Base-by-base conservation (phyloP, 2,797 vertebrate genomes). In the Otolemur crassicaudatus region DNA sequence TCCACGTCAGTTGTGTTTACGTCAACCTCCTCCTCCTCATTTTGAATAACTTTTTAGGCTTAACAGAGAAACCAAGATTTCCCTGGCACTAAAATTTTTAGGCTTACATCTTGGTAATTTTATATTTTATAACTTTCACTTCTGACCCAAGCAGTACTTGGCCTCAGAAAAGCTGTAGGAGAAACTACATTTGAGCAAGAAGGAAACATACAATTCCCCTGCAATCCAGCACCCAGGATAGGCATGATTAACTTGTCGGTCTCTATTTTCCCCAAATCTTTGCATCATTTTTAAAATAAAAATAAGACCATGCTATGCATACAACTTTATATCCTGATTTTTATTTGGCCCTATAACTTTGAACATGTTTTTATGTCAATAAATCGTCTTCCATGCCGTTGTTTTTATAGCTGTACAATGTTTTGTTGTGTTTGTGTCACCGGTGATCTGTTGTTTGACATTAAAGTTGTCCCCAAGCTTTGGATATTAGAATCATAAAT, bases 271-370 rank as follows among this genome's bases (percentile, higher is more conserved):
- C 61, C 53, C 49, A 43, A 81, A 89, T 77, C 40, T 92, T 77
- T 65, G 46, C 46, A 69, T 77, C 69, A 87, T 79, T 91, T 86
- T 79, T 61, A 34, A 90, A 91, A 87, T 67, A 94, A 95, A 94
- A 82, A 87, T 43, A 61, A 94, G 37, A 53, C 7, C 9, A 34
- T 65, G 40, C 23, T 43, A 3, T 79, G 83, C 20, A 77, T 43
- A 60, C 22, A 25, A 31, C 88, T 82, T 76, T 31, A 81, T 73
- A 81, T 95, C 19, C 60, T 89, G 29, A 31, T 56, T 95, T 95
- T 76, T 70, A 82, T 89, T 77, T 67, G 84, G 49, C n/a, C 27
- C 5, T 88, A 25, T 53, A 69, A 69, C 20, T 19, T 34, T 19
- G n/a, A 76, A 61, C n/a, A 92, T 87, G n/a, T 94, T 69, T 72